Conservation (phyloP, 2,113 vertebrate species). For the Centropus bengalensis region DNA sequence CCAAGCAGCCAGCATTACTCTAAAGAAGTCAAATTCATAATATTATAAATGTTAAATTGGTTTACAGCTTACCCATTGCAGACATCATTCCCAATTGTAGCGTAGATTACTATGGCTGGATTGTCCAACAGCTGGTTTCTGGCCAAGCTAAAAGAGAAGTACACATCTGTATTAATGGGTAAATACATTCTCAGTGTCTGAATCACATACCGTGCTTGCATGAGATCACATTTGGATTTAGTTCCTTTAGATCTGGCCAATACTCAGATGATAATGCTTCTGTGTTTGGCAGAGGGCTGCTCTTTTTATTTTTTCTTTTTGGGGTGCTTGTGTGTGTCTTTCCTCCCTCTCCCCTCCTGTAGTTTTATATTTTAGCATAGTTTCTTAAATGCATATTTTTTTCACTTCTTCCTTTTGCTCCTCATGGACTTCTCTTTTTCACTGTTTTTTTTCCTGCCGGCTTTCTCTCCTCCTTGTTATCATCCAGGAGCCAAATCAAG, state of each 20-base stretch:
- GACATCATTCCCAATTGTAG: conserved; percentile 82
- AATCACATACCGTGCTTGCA: not conserved
- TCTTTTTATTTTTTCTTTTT: not conserved
- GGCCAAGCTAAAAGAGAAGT: conserved; percentile 70
- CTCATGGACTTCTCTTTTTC: not conserved
- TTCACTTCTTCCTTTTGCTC: not conserved
- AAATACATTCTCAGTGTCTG: not conserved
- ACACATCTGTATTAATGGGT: not conserved
- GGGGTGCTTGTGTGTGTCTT: not conserved
- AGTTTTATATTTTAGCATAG: not conserved
- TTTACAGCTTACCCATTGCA: conserved; percentile 74
- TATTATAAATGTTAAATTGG: not conserved
- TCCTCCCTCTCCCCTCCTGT: not conserved
- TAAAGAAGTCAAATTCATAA: not conserved
- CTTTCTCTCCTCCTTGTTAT: not conserved
- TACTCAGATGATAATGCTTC: not conserved
- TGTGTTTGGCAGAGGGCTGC: not conserved
- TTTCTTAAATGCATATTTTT: not conserved
- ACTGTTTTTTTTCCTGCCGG: not conserved
- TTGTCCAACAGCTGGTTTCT: conserved; percentile 75
- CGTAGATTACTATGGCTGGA: conserved; percentile 74
- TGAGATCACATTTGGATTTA: not conserved
- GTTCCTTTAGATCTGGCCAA: not conserved
- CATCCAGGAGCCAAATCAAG: not conserved
- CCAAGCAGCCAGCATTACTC: not conserved